These are phyloP conservation scores for Griposia aprilina DNA, from an alignment of 2,888 invertebrate genomes.

Conservation along the genomic window DNA sequence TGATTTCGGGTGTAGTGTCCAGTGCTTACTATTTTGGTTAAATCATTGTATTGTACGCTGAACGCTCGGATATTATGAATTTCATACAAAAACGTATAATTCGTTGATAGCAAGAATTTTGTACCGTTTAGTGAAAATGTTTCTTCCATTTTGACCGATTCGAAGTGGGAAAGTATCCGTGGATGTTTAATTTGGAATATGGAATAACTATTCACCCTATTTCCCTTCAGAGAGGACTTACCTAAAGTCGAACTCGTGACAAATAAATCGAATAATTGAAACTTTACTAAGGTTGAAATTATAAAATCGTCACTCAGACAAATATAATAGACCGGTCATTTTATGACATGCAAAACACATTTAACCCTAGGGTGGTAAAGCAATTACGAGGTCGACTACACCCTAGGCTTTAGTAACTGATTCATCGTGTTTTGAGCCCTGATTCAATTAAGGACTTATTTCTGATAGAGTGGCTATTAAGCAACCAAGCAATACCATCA, in stretches of 20 bases:
- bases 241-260: neutral
- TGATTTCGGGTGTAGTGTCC: slow-evolving; percentile 61
- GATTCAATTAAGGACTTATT: neutral
- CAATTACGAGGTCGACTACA: neutral
- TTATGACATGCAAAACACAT: neutral
- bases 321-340: neutral
- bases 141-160: neutral
- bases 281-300: neutral
- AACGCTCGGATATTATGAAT: slow-evolving; percentile 37
- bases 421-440: neutral
- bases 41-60: slow-evolving; percentile 52
- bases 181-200: neutral
- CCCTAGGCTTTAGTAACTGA: neutral
- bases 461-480: neutral
- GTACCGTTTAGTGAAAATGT: slow-evolving; percentile 35
- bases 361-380: neutral
- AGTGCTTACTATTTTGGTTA: slow-evolving; percentile 56
- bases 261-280: neutral
- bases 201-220: too few relatives aligned
- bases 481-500: neutral
- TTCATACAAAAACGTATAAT: slow-evolving; percentile 37
- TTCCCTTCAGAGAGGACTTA: neutral
- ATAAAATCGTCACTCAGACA: neutral
- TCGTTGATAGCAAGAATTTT: slow-evolving; percentile 43
- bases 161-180: neutral